Evolutionary conservation across 2,888 invertebrate genomes (phyloP), one percentile per base, ranked within the genome.

Genomic region (Clostera curtula): DNA sequence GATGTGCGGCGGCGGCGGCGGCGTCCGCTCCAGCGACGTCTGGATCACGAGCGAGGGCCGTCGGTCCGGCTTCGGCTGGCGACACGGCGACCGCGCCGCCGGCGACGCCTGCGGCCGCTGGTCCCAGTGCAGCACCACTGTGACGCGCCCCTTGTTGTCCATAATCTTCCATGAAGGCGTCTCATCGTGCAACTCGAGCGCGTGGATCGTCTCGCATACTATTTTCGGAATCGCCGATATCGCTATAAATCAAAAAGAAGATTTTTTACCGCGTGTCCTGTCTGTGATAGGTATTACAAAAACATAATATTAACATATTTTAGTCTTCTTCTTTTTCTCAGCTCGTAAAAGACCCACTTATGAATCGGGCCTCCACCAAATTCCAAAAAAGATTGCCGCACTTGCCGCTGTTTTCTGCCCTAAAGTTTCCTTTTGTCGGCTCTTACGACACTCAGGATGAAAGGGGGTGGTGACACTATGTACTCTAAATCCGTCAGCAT

Each of bases 81-180:
- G 79, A 65, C 74, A 73, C 41, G 83, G 83, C 36, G 82, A 82
- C 44, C 83, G 79, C 60, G 87, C 88, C 49, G 85, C 85, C 61
- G 86, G 85, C 56, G 88, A 88, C 56, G 87, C 85, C 61, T 87
- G 88, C 77, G 88, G 91, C 57, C 93, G 90, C 86, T 95, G 95
- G 87, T 96, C 96, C 96, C 96, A 96, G 85, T 96, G 95, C 76
- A 96, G 87, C 74, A 96, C 96, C 86, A 96, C 95, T 66, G 96
- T 96, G 86, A 96, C 94, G 76, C 95, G 92, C 76, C 96, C 96
- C 87, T 95, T 95, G 89, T 95, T 95, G 90, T 96, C 96, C 95
- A 96, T 96, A 87, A 96, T 96, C 86, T 96, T 96, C 96, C 96
- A 96, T 85, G 95, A 95, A 71, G 96, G 96, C 75, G 95, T 95